Evolutionary conservation across 2,888 invertebrate species (phyloP).

Genomic region (Gortyna flavago): DNA sequence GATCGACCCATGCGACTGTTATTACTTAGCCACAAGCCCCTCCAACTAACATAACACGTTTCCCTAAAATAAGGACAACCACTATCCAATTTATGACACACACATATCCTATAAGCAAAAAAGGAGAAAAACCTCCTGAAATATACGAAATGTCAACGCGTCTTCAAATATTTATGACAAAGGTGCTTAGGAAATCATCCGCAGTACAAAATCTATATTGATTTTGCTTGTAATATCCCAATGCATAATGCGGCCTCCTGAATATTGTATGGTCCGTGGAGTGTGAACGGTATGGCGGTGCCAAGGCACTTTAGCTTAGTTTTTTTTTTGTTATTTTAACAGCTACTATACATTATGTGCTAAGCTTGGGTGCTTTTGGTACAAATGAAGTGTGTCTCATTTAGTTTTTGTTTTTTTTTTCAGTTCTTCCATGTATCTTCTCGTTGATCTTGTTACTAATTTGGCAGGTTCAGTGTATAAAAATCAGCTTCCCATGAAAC

Average conservation of each 20-base stretch:
- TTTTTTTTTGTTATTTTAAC: conserved; percentile 21
- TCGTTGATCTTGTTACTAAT: not conserved
- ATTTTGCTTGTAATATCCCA: conserved; percentile 84
- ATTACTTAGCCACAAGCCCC: not conserved
- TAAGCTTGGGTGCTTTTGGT: not conserved
- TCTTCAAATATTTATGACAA: conserved; percentile 86
- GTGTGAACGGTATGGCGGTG: conserved; percentile 55
- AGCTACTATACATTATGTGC: conserved; percentile 17
- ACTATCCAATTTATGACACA: conserved; percentile 36
- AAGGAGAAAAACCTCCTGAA: conserved; percentile 31
- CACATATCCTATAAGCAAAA: conserved; percentile 35
- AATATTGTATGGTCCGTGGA: conserved; percentile 81
- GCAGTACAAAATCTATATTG: conserved; percentile 84
- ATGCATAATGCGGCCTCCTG: conserved; percentile 85
- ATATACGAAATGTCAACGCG: conserved; percentile 71
- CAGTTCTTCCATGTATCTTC: not conserved
- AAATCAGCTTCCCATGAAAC: not conserved
- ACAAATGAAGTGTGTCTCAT: conserved; percentile 1
- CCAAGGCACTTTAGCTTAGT: conserved; percentile 54
- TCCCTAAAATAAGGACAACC: conserved; percentile 25
- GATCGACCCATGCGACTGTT: not conserved
- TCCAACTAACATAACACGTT: conserved; percentile 20
- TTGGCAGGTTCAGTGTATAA: not conserved
- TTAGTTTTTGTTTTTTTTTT: not conserved
- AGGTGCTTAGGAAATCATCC: conserved; percentile 80